Evolutionary conservation across 2,113 vertebrate species (phyloP), one percentile per base, ranked within the genome.

Genomic region (Dasyornis broadbenti): DNA sequence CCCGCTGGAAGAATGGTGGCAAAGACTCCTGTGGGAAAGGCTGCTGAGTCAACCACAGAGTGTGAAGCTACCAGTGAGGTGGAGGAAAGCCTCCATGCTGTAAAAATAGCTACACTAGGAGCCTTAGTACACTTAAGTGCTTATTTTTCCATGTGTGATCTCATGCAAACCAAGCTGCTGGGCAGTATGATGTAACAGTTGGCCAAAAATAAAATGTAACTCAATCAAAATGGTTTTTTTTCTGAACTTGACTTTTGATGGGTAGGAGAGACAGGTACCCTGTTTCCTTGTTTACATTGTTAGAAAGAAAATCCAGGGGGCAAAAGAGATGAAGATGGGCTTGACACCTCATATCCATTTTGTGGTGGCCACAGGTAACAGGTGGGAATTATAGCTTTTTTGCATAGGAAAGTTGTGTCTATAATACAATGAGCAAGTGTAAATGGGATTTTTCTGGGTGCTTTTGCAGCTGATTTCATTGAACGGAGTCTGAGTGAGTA

Each of bases 61-160:
- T 3, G 7, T 72, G 70, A 1, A 3, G 92, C 90, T 95, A 92
- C 82, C 76, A 82, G 76, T 7, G 4, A 93, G 69, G 88, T 15
- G 1, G 57, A 92, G 80, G 82, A 90, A 90, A 90, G 65, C 90
- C 88, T 96, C 57, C 42, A 60, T 3, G 9, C 64, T 90, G 61
- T 96, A 96, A 94, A 95, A 96, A 96, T 89, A 96, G 68, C 82
- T 5, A 2, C 35, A 35, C 63, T 77, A 93, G 82, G 76, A 94
- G 80, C 82, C 82, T 72, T 90, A 78, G 89, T 93, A 69, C 50
- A 83, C 49, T 97, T 66, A 75, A 95, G 68, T 93, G 93, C 90
- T 94, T 97, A 42, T 96, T 96, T 96, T 97, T 93, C 93, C 95
- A 71, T 71, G 40, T 81, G 88, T 97, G 94, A 97, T 86, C 93